Base-by-base conservation (phyloP, 2,113 vertebrate genomes). In the Calidris pygmaea region DNA sequence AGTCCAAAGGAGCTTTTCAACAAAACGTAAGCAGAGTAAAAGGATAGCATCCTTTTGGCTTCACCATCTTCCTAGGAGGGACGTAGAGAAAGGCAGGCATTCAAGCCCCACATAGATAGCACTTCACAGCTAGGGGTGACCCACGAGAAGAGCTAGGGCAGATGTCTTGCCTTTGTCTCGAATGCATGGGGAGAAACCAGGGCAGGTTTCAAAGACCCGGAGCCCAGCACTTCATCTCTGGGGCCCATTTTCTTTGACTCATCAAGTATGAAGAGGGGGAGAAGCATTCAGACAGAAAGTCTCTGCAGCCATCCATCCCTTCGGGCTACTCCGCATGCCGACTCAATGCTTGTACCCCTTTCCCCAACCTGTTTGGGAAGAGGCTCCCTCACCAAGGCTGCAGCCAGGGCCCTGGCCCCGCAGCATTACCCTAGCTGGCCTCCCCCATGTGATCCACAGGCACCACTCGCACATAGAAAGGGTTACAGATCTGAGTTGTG, bases 141-240 rank as follows among this genome's bases (percentile, higher is more conserved):
- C 29, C 67, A 41, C 10, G 14, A 88, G 37, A 85, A 91, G 50
- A 88, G 63, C 75, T 71, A 68, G 58, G 55, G 21, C 59, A 77
- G 75, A 84, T 50, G 59, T 50, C 35, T 67, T 80, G 47, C 78
- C 43, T 91, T 88, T 94, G 90, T 92, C 82, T 94, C 65, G 93
- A 62, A 85, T 5, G 16, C 52, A 80, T 0, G 0, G 72, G 50
- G 29, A 94, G 12, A 91, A 94, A 91, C 52, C 10, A 71, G 55
- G 56, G 53, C 14, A 65, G 39, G 27, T 87, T 96, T 91, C 83
- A 88, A 86, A 96, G 82, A 86, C 65, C 8, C 2, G 0, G 21
- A 47, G 43, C 72, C 67, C n/a, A 77, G 68, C 29, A 62, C 12
- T 87, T 75, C 43, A 52, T 48, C 59, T 86, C 59, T 70, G 34